A percentile compares a stretch with the other conserved stretches of the same genome.
Conservation (phyloP, 1,140 invertebrate genomes). For the Anoplolepis gracilipes region DNA sequence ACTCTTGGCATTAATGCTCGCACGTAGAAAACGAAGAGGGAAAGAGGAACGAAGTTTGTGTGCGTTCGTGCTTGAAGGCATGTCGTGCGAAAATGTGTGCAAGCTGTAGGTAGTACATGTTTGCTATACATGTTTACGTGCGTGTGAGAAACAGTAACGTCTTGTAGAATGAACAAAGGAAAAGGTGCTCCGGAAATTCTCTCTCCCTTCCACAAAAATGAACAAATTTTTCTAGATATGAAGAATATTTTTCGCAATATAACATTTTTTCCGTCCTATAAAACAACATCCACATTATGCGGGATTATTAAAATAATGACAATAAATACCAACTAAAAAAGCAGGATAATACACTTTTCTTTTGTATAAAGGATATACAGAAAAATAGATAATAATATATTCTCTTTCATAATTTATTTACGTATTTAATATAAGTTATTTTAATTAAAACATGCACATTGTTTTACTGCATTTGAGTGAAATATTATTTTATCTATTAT, state of each 20-base stretch:
- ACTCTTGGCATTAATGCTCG: conserved; percentile 77
- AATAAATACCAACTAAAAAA: conserved; percentile 24
- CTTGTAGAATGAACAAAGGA: neutral
- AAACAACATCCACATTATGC: conserved; percentile 13
- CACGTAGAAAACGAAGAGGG: conserved; percentile 33
- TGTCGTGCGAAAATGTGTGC: conserved; percentile 14
- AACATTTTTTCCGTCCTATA: neutral
- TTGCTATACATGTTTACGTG: neutral
- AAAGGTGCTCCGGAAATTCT: neutral
- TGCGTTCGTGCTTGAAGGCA: conserved; percentile 35
- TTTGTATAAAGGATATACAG: neutral
- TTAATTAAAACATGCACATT: conserved; percentile 6
- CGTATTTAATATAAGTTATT: conserved; percentile 31
- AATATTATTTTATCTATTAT: neutral
- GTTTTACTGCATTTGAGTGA: neutral
- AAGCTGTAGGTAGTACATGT: neutral
- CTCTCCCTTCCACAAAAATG: neutral
- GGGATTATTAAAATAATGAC: conserved; percentile 3
- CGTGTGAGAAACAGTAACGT: conserved; percentile 33
- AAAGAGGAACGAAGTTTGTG: neutral
- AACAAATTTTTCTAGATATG: neutral
- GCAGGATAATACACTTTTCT: too few species aligned
- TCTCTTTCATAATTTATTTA: neutral
- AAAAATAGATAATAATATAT: neutral
- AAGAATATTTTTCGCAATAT: conserved; percentile 1